Evolutionary conservation across 2,888 invertebrate genomes (phyloP).

Genomic region (Strigamia transsilvanica): DNA sequence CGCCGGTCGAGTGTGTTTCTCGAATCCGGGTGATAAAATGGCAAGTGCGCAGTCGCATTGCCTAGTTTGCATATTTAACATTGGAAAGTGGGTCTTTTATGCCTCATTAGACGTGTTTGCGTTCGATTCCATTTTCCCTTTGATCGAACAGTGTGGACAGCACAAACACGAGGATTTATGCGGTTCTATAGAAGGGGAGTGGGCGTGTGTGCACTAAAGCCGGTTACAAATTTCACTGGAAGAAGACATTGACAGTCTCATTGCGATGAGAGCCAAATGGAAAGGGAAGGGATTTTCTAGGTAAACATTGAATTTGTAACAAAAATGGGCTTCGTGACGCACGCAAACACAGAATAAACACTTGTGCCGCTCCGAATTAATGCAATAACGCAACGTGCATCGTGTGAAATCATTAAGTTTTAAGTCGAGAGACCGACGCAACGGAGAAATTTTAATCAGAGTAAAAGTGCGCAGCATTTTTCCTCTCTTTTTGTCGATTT

Average conservation of each 20-base stretch:
- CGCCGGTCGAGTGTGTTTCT: too few relatives aligned
- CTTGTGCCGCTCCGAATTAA: constrained; percentile 3
- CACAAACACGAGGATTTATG: constrained; percentile 38
- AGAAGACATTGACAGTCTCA: constrained; percentile 46
- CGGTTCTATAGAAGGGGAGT: not conserved
- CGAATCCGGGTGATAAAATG: not conserved
- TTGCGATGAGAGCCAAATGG: constrained; percentile 38
- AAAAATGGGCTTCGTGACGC: constrained; percentile 19
- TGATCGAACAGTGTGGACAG: constrained; percentile 18
- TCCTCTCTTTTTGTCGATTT: not conserved
- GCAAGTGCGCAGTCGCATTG: not conserved
- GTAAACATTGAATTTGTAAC: constrained; percentile 27
- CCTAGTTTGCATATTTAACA: not conserved
- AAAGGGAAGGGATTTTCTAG: constrained; percentile 35
- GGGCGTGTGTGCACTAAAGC: constrained; percentile 5
- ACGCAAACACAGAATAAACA: constrained; percentile 29
- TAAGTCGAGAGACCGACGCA: constrained; percentile 14
- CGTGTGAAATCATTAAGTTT: constrained; percentile 36
- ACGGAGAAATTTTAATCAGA: constrained; percentile 2
- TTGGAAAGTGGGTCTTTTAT: not conserved
- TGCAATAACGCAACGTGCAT: constrained; percentile 18
- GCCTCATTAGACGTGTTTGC: constrained; percentile 12
- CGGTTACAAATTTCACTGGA: constrained; percentile 43
- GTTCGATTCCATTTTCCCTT: constrained; percentile 5
- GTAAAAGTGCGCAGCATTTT: not conserved